A percentile compares a stretch with the other conserved stretches of the same genome.
Conservation (phyloP, 2,888 invertebrate species). For the Charanyca ferruginea region DNA sequence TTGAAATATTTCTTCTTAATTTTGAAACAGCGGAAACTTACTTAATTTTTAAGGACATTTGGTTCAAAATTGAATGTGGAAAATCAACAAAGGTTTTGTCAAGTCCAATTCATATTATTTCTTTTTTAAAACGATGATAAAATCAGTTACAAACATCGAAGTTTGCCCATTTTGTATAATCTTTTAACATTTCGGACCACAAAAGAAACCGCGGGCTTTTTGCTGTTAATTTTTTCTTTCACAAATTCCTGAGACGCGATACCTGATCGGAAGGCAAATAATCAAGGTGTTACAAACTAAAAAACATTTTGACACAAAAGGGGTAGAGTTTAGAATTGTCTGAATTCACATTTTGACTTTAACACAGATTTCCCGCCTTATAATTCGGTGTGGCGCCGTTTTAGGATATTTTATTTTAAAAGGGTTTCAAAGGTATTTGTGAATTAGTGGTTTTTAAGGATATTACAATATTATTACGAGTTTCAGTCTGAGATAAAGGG, state of each 20-base stretch:
- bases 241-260: constrained; percentile 79
- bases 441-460: constrained; percentile 63
- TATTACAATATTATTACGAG: constrained; percentile 63
- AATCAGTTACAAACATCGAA: constrained; percentile 82
- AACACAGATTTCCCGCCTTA: constrained; percentile 64
- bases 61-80: constrained; percentile 38
- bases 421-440: constrained; percentile 60
- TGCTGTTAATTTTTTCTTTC: constrained; percentile 76
- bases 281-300: constrained; percentile 43
- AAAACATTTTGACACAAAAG: constrained; percentile 31
- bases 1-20: constrained; percentile 43
- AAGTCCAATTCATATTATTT: constrained; percentile 60
- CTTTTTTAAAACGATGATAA: constrained; percentile 81
- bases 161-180: constrained; percentile 84
- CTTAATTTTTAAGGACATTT: constrained; percentile 29
- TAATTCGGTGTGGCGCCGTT: constrained; percentile 72
- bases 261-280: constrained; percentile 80
- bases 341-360: constrained; percentile 56
- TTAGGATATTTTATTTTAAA: constrained; percentile 62
- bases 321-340: constrained; percentile 71
- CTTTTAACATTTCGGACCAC: constrained; percentile 78
- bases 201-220: constrained; percentile 86
- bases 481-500: constrained; percentile 24
- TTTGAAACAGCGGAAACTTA: background rate
- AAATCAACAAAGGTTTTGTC: constrained; percentile 28